Base-by-base conservation (phyloP, 2,113 vertebrate species). In the Amphiprion percula region DNA sequence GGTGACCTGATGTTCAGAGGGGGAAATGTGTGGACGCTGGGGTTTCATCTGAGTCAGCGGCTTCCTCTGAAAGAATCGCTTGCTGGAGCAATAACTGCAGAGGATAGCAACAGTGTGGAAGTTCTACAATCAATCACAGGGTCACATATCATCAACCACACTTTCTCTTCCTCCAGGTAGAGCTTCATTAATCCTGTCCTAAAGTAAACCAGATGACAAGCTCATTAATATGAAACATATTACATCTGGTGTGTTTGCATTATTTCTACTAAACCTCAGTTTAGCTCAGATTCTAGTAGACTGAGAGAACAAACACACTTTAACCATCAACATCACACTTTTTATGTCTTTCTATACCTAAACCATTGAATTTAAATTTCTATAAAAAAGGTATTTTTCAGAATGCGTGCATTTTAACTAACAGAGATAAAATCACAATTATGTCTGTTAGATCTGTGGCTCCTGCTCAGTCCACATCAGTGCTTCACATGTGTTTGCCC, bases 391-490 rank as follows among this genome's bases (percentile, higher is more conserved):
- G 3, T 30, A 30, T 30, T 30, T 30, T 30, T 30, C 28, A 30
- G 28, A 4, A 30, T 5, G 5, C 28, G 28, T 30, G 30, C 4
- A 3, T 30, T 30, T 30, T 5, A 30, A 30, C 6, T 6, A 30
- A 30, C 30, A 30, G 30, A 30, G 30, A 30, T 4, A 30, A 4
- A 30, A 30, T 30, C 30, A 30, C 6, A 6, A 30, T 4, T 4
- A 30, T 30, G 30, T 30, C 30, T 30, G 2, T 30, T 30, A 30
- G 30, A 30, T 26, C 26, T 26, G 26, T 26, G 26, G 26, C 26
- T 26, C 26, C 53, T 76, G 63, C 54, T 78, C 65, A 72, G 67
- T 82, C 41, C 65, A 26, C 52, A 83, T 74, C 47, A 59, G 28
- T 72, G 21, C 53, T 70, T 68, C 53, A 52, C 15, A 50, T 69